These are phyloP conservation scores for Rhinogobius similis DNA, from an alignment of 2,113 vertebrate species.

Conservation along the genomic window DNA sequence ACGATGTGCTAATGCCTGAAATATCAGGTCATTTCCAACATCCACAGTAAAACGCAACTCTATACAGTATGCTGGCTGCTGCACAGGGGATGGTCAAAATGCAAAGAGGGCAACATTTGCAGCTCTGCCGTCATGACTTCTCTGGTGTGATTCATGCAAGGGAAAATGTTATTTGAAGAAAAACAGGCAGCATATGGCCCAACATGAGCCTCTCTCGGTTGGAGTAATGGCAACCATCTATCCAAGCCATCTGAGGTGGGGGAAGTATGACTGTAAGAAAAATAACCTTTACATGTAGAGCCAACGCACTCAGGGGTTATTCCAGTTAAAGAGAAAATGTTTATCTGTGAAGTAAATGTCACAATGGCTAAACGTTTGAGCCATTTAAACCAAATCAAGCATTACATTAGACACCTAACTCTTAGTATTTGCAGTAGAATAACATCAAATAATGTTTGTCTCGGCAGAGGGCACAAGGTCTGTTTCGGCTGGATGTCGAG, in stretches of 20 bases:
- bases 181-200: slow-evolving; percentile 56
- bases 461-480: neutral
- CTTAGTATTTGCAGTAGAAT: neutral
- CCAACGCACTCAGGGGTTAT: slow-evolving; percentile 16
- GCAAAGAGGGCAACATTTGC: slow-evolving; percentile 17
- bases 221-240: slow-evolving; percentile 58
- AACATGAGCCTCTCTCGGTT: slow-evolving; percentile 47
- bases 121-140: neutral
- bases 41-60: no score
- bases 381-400: no score
- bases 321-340: slow-evolving; percentile 12
- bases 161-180: slow-evolving; percentile 39
- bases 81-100: slow-evolving; percentile 40
- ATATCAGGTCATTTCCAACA: neutral
- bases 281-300: slow-evolving; percentile 34
- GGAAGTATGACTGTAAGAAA: slow-evolving; percentile 40
- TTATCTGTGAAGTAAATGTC: neutral
- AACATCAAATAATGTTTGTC: neutral
- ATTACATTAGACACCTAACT: neutral
- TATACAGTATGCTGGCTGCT: slow-evolving; percentile 30
- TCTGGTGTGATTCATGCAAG: slow-evolving; percentile 5
- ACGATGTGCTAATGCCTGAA: neutral
- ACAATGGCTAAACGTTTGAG: neutral
- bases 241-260: slow-evolving; percentile 41
- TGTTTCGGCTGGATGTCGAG: neutral